A percentile compares a stretch with the other conserved stretches of the same genome.
phyloP scores from a whole-genome alignment of 2,113 vertebrate genomes.

The Alouatta palliata region DNA sequence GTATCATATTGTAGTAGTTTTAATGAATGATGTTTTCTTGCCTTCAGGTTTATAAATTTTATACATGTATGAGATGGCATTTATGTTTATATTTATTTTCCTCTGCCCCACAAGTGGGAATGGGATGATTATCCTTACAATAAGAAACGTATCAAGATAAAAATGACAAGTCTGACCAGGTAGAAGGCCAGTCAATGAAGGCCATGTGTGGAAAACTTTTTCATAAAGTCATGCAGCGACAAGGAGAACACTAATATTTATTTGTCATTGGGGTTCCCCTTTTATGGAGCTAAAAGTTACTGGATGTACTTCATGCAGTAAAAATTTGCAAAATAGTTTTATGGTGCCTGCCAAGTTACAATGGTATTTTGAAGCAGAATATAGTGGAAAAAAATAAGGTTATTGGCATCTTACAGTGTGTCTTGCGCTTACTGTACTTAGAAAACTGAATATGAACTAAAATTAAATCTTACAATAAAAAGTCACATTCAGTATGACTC shows the following conservation, averaged over 20 bases:
- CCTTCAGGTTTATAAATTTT: neutral
- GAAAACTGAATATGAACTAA: slow-evolving; percentile 18
- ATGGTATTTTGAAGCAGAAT: slow-evolving; percentile 53
- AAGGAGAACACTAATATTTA: neutral
- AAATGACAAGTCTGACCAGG: neutral
- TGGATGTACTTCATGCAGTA: slow-evolving; percentile 40
- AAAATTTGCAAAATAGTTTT: slow-evolving; percentile 48
- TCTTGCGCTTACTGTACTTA: slow-evolving; percentile 17
- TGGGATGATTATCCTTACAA: neutral
- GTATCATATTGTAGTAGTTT: neutral
- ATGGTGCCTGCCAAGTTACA: slow-evolving; percentile 30
- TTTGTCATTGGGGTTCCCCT: slow-evolving; percentile 52
- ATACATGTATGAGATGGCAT: neutral
- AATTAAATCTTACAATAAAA: slow-evolving; percentile 39
- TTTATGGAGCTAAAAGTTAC: slow-evolving; percentile 61
- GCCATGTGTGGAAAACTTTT: neutral
- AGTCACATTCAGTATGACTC: neutral
- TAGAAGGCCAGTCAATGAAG: neutral
- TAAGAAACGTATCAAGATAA: neutral
- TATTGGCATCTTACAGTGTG: slow-evolving; percentile 26
- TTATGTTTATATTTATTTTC: neutral
- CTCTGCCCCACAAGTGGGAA: neutral
- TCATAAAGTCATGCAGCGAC: slow-evolving; percentile 12
- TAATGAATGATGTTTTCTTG: neutral
- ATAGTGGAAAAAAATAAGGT: slow-evolving; percentile 32